A percentile compares a stretch with the other conserved stretches of the same genome.
These are phyloP conservation scores for Caenorhabditis plicata DNA, from an alignment of 2,888 invertebrate species.

Conservation along the genomic window DNA sequence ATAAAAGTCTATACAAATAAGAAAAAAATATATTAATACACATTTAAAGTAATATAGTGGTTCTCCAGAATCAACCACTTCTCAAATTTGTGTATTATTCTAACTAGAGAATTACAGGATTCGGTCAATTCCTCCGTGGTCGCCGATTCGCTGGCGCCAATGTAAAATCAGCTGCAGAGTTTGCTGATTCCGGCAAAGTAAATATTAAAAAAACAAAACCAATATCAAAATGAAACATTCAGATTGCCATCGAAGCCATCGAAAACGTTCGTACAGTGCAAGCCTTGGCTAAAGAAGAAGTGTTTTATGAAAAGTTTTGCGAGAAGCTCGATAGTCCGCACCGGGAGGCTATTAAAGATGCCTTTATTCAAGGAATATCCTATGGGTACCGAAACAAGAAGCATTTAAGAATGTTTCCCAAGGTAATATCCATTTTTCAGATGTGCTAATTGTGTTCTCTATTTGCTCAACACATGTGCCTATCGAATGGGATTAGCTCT, in stretches of 20 bases:
- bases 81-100: too few relatives aligned
- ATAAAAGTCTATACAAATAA: too few relatives aligned
- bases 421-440: conserved; percentile 16
- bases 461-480: conserved; percentile 65
- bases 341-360: conserved; percentile 44
- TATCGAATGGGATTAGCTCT: conserved; percentile 66
- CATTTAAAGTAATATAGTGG: too few relatives aligned
- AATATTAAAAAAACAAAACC: neutral
- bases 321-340: conserved; percentile 45
- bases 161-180: conserved; percentile 67
- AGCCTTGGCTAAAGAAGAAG: conserved; percentile 66
- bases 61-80: too few relatives aligned
- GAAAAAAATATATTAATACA: too few relatives aligned
- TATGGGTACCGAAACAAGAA: conserved; percentile 34
- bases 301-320: conserved; percentile 63
- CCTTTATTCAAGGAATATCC: conserved; percentile 47
- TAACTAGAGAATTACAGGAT: too few relatives aligned
- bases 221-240: conserved; percentile 9
- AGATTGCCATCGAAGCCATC: conserved; percentile 67
- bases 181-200: conserved; percentile 67
- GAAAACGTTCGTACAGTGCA: conserved; percentile 68
- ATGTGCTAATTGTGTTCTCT: conserved; percentile 63
- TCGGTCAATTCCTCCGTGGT: conserved; percentile 43
- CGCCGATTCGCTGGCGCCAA: conserved; percentile 66
- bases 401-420: neutral